A percentile compares a stretch with the other conserved stretches of the same genome.
Conservation (phyloP, 2,113 vertebrate species). For the Lophura nycthemera region DNA sequence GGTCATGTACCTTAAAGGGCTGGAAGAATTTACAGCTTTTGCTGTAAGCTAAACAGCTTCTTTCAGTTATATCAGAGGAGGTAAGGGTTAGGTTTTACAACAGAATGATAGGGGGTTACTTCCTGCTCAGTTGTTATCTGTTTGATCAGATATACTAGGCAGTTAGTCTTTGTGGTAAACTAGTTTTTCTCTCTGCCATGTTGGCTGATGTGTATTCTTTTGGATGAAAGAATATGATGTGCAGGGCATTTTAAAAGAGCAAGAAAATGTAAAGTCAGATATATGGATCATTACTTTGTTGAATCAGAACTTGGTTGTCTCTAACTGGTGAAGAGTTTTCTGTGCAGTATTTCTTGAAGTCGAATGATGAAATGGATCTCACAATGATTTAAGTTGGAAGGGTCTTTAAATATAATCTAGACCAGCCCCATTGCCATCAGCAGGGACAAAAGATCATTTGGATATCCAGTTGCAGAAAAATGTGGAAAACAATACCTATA, state of each 20-base stretch:
- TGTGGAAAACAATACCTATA: too few species aligned
- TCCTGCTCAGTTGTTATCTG: neutral
- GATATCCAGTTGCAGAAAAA: too few species aligned
- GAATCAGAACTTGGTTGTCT: neutral
- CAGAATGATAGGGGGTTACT: neutral
- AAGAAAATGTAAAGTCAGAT: neutral
- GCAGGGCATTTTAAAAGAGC: neutral
- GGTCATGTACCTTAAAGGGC: too few species aligned
- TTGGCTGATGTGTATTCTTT: neutral
- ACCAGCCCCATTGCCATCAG: too few species aligned
- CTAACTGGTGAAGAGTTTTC: neutral
- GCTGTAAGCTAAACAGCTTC: neutral
- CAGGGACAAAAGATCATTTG: too few species aligned
- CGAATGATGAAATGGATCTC: too few species aligned
- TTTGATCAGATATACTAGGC: neutral
- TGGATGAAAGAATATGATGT: neutral
- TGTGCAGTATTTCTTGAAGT: neutral
- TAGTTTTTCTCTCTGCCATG: neutral
- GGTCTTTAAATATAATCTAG: too few species aligned
- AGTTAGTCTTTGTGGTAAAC: neutral
- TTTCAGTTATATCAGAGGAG: neutral
- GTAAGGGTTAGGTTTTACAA: neutral
- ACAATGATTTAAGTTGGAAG: too few species aligned
- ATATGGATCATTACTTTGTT: neutral
- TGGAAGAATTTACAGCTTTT: too few species aligned